Evolutionary conservation across 2,113 vertebrate genomes (phyloP).

Genomic region (Leucoraja erinaceus): DNA sequence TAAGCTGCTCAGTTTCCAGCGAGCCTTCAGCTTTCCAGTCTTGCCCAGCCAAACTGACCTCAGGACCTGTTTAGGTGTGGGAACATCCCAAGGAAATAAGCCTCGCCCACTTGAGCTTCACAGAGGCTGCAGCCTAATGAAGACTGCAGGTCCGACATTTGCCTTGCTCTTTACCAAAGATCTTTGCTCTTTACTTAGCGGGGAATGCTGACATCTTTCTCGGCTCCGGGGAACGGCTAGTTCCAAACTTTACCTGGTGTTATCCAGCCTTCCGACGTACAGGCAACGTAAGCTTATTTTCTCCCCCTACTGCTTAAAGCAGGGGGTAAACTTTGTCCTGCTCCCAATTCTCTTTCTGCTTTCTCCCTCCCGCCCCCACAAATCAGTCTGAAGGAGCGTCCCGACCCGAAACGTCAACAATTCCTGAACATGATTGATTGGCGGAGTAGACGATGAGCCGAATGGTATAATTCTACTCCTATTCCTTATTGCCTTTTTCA

Average conservation of each 20-base stretch:
- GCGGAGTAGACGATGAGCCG: too few relatives aligned
- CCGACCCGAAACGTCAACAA: too few relatives aligned
- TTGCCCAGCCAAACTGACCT: background rate
- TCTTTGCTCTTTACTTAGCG: background rate
- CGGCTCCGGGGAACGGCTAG: background rate
- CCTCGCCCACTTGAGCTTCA: background rate
- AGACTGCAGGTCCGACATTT: background rate
- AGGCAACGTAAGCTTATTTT: too few relatives aligned
- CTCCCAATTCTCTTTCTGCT: too few relatives aligned
- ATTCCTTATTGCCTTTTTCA: too few relatives aligned
- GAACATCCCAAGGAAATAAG: slow-evolving; percentile 1
- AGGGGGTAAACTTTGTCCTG: too few relatives aligned
- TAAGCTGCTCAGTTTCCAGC: background rate
- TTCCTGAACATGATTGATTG: too few relatives aligned
- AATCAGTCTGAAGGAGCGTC: too few relatives aligned
- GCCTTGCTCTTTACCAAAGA: background rate
- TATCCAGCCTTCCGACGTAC: too few relatives aligned
- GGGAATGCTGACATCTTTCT: background rate
- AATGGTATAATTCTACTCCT: too few relatives aligned
- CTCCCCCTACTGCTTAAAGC: too few relatives aligned
- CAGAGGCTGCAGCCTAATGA: background rate
- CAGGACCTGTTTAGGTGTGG: background rate
- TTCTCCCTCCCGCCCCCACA: too few relatives aligned
- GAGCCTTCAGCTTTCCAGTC: background rate
- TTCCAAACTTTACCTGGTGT: background rate